Evolutionary conservation across 2,113 vertebrate genomes (phyloP), one percentile per base, ranked within the genome.

Genomic region (Mirounga angustirostris): DNA sequence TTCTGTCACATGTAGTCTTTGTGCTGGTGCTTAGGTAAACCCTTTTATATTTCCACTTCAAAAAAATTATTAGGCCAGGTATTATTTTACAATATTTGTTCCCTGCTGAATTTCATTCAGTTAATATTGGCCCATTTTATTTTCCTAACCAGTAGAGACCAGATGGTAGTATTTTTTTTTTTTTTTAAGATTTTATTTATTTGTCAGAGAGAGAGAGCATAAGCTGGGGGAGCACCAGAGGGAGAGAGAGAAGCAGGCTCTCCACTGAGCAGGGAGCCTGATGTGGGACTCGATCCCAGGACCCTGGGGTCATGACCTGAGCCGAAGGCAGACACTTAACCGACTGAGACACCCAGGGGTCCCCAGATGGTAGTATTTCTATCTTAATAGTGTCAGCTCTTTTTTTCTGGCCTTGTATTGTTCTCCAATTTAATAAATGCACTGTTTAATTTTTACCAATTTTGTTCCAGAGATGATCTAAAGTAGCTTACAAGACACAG

Each of bases 11-110:
- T 74, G 43, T 5, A 14, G n/a, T 83, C 28, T 87, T 89, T 59
- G n/a, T 65, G 46, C 22, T 79, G 54, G 9, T 91, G 56, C 46
- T 79, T 83, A 86, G 67, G 40, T 30, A 90, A 83, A n/a, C 12
- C 7, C 24, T 89, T 96, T 76, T 76, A 36, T 97, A 46, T 97
- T 85, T 86, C 12, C 54, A 88, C 83, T 89, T 58, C 28, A 18
- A 56, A 67, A 58, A 52, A n/a, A 50, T 36, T 30, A 36, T 8
- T 54, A 78, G 46, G 3, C 26, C 26, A 83, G 83, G 4, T 76
- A 58, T 94, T 79, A 80, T 80, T 69, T 80, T 79, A 73, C 16
- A 82, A 11, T 54, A 24, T 73, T 59, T 93, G 26, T 54, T 69
- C n/a, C 30, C 33, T 69, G 30, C 13, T 89, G 58, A 93, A 85